Evolutionary conservation across 2,113 vertebrate genomes (phyloP), one percentile per base, ranked within the genome.

Genomic region (Crotalus helleri): DNA sequence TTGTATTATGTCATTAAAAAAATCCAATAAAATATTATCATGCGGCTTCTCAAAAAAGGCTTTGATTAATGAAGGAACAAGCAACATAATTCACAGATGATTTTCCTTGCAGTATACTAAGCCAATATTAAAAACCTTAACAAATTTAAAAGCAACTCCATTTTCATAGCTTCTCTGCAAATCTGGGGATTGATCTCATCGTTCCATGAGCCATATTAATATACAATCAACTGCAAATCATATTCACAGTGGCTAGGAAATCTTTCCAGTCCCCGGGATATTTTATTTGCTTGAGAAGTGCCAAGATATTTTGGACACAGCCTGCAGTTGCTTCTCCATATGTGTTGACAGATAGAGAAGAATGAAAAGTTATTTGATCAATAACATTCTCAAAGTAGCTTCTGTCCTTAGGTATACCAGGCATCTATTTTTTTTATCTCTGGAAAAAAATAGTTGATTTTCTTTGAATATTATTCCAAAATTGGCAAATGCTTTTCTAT

Each of bases 41-140:
- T 2, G n/a, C 55, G 12, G 15, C 15, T 69, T 89, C 81, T 85
- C 91, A 91, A 81, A 94, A 90, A 58, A 92, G 74, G 51, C 19
- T 26, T 2, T 33, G 29, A 64, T 64, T 61, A 87, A 46, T 2
- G 0, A 0, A 0, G 39, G 53, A 90, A 91, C 49, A 0, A 0
- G 54, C 0, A 0, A 6, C 5, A 90, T n/a, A 0, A 1, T 0
- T 0, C 49, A 44, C 88, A 21, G 93, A 44, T 13, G 9, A 58
- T 90, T 15, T 0, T 0, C 44, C 89, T 64, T 3, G 12, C 39
- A 49, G n/a, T 11, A 0, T 89, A 86, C 54, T 57, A 94, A 92
- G 55, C 93, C 61, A 92, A 88, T 23, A 39, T 64, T 26, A 15
- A 57, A 59, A 92, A 51, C 86, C 55, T 55, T 15, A 74, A 87